Conservation (phyloP, 2,113 vertebrate species). For the Stigmatopora argus region DNA sequence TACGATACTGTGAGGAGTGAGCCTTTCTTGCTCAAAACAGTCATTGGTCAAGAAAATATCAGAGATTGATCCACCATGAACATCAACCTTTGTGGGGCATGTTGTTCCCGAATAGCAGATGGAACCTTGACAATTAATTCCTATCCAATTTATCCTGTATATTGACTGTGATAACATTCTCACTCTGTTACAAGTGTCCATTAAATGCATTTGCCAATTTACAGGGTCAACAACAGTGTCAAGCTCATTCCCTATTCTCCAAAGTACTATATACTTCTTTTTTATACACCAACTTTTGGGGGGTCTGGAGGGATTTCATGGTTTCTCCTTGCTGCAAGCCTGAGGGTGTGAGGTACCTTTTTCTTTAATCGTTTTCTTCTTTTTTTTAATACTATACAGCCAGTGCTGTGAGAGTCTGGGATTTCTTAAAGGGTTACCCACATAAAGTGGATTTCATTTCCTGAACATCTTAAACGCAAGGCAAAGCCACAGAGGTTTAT, state of each 20-base stretch:
- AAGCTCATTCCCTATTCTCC: conserved; percentile 6
- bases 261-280: neutral
- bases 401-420: neutral
- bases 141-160: neutral
- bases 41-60: too few species aligned
- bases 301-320: neutral
- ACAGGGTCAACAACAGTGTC: neutral
- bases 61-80: too few species aligned
- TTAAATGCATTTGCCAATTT: neutral
- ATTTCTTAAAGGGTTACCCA: conserved; percentile 9
- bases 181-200: neutral
- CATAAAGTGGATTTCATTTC: conserved; percentile 32
- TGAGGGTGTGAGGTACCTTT: conserved; percentile 1
- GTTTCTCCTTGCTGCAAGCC: neutral
- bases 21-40: neutral
- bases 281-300: neutral
- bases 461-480: conserved; percentile 3
- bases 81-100: too few species aligned
- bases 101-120: too few species aligned
- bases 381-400: conserved; percentile 21
- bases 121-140: neutral
- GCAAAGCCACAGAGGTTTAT: conserved; percentile 8
- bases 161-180: neutral
- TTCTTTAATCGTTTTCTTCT: conserved; percentile 32
- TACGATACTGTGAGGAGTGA: neutral